Percentiles rank a stretch among this genome's conserved stretches.
Evolutionary conservation across 2,888 invertebrate species (phyloP).

Genomic region (Idaea dimidiata): DNA sequence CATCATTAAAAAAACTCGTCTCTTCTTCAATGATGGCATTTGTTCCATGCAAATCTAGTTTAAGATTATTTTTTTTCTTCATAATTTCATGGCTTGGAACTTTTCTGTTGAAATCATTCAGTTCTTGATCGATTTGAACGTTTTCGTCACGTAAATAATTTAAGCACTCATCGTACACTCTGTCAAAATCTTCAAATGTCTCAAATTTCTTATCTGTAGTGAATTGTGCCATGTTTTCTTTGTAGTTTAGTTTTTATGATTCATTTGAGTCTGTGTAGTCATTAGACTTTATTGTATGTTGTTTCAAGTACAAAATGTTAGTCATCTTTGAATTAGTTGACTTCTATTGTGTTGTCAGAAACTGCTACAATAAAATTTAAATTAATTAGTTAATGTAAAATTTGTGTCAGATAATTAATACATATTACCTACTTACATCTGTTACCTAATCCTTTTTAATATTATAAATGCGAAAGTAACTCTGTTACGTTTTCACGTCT

Average conservation of each 20-base stretch:
- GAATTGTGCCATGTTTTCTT: not conserved
- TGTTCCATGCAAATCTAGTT: not conserved
- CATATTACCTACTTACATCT: not conserved
- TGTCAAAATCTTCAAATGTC: slow-evolving; percentile 42
- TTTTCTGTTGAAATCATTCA: slow-evolving; percentile 26
- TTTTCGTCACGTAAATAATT: slow-evolving; percentile 51
- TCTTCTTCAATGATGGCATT: not conserved
- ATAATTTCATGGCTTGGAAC: slow-evolving; percentile 49
- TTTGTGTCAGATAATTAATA: not conserved
- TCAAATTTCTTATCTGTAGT: not conserved
- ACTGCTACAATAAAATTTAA: not conserved
- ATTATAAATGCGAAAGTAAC: no score
- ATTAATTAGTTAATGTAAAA: not conserved
- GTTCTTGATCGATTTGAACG: slow-evolving; percentile 19
- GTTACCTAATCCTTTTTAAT: no score
- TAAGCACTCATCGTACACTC: slow-evolving; percentile 68
- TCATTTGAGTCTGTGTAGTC: not conserved
- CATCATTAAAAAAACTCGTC: not conserved
- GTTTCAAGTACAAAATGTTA: not conserved
- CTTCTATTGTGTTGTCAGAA: not conserved
- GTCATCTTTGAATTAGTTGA: not conserved
- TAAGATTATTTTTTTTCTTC: slow-evolving; percentile 30
- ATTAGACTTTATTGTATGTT: not conserved
- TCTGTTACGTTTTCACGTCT: no score
- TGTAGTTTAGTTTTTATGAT: not conserved